A percentile compares a stretch with the other conserved stretches of the same genome.
These are phyloP conservation scores for Bellardia bayeri DNA, from an alignment of 2,888 invertebrate genomes.

Conservation along the genomic window DNA sequence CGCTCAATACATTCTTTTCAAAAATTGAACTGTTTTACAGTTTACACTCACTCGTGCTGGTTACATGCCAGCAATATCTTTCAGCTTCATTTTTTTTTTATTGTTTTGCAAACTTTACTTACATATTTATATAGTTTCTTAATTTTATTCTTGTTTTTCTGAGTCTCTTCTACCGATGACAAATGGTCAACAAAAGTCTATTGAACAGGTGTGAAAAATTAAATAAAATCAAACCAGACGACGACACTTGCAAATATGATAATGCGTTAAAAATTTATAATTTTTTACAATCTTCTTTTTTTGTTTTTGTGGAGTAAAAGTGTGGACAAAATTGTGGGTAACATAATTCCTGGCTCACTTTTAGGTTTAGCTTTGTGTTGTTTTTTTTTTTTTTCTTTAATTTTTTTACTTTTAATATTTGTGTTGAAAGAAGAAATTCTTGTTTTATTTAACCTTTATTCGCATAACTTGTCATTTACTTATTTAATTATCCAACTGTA, in stretches of 20 bases:
- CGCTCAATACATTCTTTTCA: constrained; percentile 43
- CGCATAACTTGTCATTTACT: constrained; percentile 71
- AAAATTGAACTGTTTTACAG: constrained; percentile 44
- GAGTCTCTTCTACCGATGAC: constrained; percentile 47
- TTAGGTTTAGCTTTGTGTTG: constrained; percentile 7
- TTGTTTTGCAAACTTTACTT: neutral
- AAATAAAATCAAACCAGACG: constrained; percentile 60
- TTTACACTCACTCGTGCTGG: constrained; percentile 8
- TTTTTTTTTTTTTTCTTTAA: neutral
- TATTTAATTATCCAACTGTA: constrained; percentile 70
- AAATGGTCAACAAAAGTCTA: constrained; percentile 68
- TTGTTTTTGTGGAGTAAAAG: constrained; percentile 48
- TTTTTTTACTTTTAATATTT: constrained; percentile 32
- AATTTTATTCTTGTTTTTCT: constrained; percentile 39
- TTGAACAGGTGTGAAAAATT: constrained; percentile 72
- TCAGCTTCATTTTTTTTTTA: neutral
- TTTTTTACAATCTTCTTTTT: neutral
- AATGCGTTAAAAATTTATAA: constrained; percentile 23
- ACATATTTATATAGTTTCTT: neutral
- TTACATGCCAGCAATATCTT: neutral
- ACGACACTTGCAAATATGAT: constrained; percentile 36
- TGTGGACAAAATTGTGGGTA: constrained; percentile 56
- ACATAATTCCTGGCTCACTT: constrained; percentile 55
- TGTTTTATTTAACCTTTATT: constrained; percentile 67
- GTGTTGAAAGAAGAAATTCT: constrained; percentile 69